These are phyloP conservation scores for Conomelus anceps DNA, from an alignment of 2,888 invertebrate species.

Conservation along the genomic window DNA sequence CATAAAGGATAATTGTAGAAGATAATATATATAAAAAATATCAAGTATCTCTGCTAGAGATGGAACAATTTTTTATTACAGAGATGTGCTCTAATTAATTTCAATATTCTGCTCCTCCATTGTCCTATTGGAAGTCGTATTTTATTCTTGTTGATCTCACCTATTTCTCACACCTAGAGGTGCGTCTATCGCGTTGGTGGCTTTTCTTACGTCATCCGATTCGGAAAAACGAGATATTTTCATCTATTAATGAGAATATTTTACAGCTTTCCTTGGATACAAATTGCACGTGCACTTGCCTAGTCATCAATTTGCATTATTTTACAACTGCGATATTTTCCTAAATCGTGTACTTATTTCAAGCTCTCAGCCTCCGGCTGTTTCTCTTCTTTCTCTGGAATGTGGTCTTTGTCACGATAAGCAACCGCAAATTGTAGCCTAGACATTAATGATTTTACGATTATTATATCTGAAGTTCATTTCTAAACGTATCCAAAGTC, in stretches of 20 bases:
- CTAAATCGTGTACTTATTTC: neutral
- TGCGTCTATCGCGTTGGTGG: neutral
- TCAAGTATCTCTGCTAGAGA: no score
- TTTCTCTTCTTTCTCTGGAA: neutral
- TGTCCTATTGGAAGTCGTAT: neutral
- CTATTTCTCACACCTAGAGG: neutral
- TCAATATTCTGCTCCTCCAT: neutral
- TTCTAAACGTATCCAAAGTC: neutral
- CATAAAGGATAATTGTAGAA: no score
- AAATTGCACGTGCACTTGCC: neutral
- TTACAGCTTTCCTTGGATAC: neutral
- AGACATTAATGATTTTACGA: neutral
- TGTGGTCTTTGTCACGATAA: neutral
- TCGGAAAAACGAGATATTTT: neutral
- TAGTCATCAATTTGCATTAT: neutral
- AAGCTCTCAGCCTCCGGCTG: neutral
- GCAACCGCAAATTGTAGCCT: neutral
- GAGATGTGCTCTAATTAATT: neutral
- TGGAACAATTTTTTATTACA: no score
- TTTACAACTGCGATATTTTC: neutral
- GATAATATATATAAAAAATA: no score
- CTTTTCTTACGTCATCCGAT: neutral
- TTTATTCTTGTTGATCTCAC: neutral
- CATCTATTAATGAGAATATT: neutral
- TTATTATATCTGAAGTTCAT: neutral